Percentiles rank a stretch among this genome's conserved stretches.
Conservation (phyloP, 2,888 invertebrate genomes). For the Eudasyphora cyanicolor region DNA sequence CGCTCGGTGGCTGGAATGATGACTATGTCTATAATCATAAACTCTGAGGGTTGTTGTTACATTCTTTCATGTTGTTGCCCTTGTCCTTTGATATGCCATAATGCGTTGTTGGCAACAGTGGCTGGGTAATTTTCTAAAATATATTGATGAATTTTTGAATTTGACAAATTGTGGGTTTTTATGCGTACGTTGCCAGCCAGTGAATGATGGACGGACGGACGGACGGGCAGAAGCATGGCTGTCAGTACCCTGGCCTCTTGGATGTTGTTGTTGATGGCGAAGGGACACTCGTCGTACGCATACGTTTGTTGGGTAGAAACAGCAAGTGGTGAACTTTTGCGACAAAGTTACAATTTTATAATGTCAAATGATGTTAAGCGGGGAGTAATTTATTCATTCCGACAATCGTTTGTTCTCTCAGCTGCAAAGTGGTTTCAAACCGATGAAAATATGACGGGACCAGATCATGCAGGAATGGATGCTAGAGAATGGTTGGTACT, state of each 20-base stretch:
- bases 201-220: background rate
- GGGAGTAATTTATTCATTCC: slow-evolving; percentile 60
- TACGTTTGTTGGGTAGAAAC: slow-evolving; percentile 33
- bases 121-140: slow-evolving; percentile 66
- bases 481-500: background rate
- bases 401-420: background rate
- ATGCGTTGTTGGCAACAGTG: slow-evolving; percentile 14
- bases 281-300: slow-evolving; percentile 23
- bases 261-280: slow-evolving; percentile 50
- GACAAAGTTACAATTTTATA: slow-evolving; percentile 53
- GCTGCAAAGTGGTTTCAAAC: background rate
- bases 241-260: slow-evolving; percentile 19
- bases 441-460: slow-evolving; percentile 16
- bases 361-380: slow-evolving; percentile 64
- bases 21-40: slow-evolving; percentile 34
- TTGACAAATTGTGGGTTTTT: slow-evolving; percentile 69
- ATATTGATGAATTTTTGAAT: slow-evolving; percentile 71
- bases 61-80: slow-evolving; percentile 26
- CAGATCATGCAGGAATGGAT: background rate
- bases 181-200: slow-evolving; percentile 41
- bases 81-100: slow-evolving; percentile 35
- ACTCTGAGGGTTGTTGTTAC: slow-evolving; percentile 54
- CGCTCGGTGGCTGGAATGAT: background rate
- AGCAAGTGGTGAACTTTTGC: slow-evolving; percentile 31
- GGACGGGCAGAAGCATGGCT: too few species aligned